Evolutionary conservation across 1,140 invertebrate species (phyloP), one percentile per base, ranked within the genome.

Genomic region (Venturia canescens): DNA sequence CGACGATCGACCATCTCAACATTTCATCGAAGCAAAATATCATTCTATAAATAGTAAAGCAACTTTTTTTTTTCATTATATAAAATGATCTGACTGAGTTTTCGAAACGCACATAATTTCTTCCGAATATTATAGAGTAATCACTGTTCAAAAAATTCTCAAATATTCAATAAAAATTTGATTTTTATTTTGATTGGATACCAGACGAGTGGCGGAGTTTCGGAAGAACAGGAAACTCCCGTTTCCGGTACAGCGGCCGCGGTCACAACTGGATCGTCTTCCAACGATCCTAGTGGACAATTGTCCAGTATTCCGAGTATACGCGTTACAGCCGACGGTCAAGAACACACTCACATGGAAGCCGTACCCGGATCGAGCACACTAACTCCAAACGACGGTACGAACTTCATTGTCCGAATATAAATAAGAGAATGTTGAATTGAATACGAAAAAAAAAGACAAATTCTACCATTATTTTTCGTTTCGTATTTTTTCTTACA

Each of bases 201-300:
- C 3, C n/a, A 53, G 89, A 91, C 88, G 60, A 90, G 87, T 67
- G 86, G 86, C 38, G 85, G 84, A 13, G 86, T 88, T 75, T 76
- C 86, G 0, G 90, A 91, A 80, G 90, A 91, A 75, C 88, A 88
- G 63, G 89, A 91, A 74, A 82, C 79, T 6, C 82, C 84, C 0
- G 80, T 85, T 60, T 85, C 87, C 11, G 86, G 86, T 3, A 84
- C 85, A 16, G 78, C 87, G 6, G 76, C 84, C 21, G 71, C 84
- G 21, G 60, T 83, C 83, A 83, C 85, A 7, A 70, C 86, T 75
- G 82, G 26, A 11, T 38, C 81, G 44, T 77, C 81, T 23, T 69
- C 80, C 16, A 85, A 84, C 29, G 89, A 89, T 16, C 82, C 76
- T 60, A 83, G 34, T 27, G 87, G 88, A 26, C 89, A 91, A 50